Evolutionary conservation across 1,140 invertebrate species (phyloP).

Genomic region (Idris sp.): DNA sequence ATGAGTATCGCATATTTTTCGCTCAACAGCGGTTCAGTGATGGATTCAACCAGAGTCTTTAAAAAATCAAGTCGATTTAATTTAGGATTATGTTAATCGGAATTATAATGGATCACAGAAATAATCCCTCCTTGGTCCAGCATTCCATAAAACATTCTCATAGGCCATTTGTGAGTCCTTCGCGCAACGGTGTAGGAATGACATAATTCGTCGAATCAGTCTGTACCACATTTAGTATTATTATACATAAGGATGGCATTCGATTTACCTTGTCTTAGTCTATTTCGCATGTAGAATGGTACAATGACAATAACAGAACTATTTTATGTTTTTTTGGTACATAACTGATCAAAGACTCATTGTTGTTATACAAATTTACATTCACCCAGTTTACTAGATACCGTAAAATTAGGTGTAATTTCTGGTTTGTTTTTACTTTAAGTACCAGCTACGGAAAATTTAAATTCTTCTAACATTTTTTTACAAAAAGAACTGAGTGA

Average conservation of each 20-base stretch:
- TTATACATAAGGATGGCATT: slow-evolving; percentile 70
- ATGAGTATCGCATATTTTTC: no score
- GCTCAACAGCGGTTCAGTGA: no score
- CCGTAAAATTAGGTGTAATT: slow-evolving; percentile 58
- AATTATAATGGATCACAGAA: no score
- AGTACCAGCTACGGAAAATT: slow-evolving; percentile 64
- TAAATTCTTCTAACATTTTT: slow-evolving; percentile 10
- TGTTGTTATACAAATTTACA: slow-evolving; percentile 60
- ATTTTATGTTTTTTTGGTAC: slow-evolving; percentile 65
- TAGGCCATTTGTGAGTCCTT: no score
- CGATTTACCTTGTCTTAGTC: slow-evolving; percentile 64
- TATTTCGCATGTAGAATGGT: slow-evolving; percentile 20
- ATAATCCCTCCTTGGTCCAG: no score
- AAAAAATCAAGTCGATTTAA: no score
- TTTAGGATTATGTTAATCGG: no score
- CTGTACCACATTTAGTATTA: slow-evolving; percentile 16
- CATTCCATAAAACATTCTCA: no score
- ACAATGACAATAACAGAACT: slow-evolving; percentile 53
- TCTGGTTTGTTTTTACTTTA: slow-evolving; percentile 72
- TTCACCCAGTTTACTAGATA: slow-evolving; percentile 18
- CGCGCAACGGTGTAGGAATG: no score
- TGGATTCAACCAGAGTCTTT: no score
- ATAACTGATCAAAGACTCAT: slow-evolving; percentile 59
- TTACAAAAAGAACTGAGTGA: slow-evolving; percentile 49
- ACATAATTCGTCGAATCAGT: no score